phyloP scores from a whole-genome alignment of 2,797 vertebrate species.

The Hemibagrus guttatus region DNA sequence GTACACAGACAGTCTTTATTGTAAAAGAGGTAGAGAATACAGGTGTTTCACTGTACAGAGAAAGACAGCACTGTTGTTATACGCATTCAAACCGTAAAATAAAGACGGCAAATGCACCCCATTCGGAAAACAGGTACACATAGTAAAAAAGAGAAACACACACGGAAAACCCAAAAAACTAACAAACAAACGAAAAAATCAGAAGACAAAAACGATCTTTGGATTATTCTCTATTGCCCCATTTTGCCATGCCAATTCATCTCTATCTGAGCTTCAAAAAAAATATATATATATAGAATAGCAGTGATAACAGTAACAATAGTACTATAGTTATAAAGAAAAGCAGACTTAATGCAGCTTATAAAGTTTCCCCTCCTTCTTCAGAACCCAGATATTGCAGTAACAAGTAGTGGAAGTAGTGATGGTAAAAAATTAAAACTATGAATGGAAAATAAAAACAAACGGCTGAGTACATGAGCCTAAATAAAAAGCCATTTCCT shows the following conservation, averaged over 20 bases:
- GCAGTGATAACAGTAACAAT: constrained; percentile 70
- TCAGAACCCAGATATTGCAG: constrained; percentile 67
- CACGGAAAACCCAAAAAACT: constrained; percentile 31
- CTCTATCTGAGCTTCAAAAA: constrained; percentile 67
- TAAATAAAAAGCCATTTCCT: constrained; percentile 60
- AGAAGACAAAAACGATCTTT: constrained; percentile 79
- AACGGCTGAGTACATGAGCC: constrained; percentile 57
- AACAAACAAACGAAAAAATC: constrained; percentile 57
- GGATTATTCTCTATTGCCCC: constrained; percentile 81
- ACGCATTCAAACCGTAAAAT: constrained; percentile 74
- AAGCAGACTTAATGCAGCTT: constrained; percentile 69
- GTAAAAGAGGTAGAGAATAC: constrained; percentile 88
- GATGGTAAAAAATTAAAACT: constrained; percentile 55
- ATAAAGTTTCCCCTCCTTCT: constrained; percentile 43
- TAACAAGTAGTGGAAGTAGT: constrained; percentile 66
- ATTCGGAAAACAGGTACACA: constrained; percentile 66
- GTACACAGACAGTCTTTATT: constrained; percentile 84
- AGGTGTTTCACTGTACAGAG: constrained; percentile 86
- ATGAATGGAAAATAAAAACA: constrained; percentile 15
- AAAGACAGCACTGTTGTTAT: constrained; percentile 79
- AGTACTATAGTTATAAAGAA: constrained; percentile 71
- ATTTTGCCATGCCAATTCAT: constrained; percentile 69
- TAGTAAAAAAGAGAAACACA: constrained; percentile 69
- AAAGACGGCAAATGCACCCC: constrained; percentile 66
- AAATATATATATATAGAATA: constrained; percentile 68